These are phyloP conservation scores for Lophius piscatorius DNA, from an alignment of 2,113 vertebrate genomes.

Conservation along the genomic window DNA sequence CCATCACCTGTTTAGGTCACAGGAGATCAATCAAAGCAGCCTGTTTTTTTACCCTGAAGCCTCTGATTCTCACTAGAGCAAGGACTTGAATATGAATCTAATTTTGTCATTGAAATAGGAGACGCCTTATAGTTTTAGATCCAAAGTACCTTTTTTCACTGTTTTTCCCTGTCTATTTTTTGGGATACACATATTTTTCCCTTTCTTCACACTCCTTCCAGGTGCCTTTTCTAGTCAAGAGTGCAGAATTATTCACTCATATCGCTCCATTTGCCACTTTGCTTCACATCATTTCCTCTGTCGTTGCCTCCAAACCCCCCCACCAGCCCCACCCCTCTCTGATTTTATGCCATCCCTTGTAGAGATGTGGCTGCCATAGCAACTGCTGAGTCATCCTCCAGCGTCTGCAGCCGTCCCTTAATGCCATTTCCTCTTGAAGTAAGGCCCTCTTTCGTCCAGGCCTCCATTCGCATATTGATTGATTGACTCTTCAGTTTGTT, in stretches of 20 bases:
- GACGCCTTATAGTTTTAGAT: conserved; percentile 6
- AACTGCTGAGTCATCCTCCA: conserved; percentile 78
- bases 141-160: background rate
- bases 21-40: conserved; percentile 76
- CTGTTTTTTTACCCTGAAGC: conserved; percentile 54
- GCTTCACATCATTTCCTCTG: conserved; percentile 33
- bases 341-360: conserved; percentile 34
- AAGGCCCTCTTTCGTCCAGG: conserved; percentile 18
- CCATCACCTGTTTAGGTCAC: conserved; percentile 69
- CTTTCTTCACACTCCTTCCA: conserved; percentile 16
- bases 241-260: conserved; percentile 1
- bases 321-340: conserved; percentile 7
- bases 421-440: conserved; percentile 39
- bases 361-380: conserved; percentile 76
- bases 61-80: conserved; percentile 45
- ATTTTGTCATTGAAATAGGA: conserved; percentile 27
- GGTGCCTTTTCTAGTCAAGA: background rate
- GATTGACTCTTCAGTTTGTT: conserved; percentile 14
- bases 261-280: conserved; percentile 25
- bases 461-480: conserved; percentile 35
- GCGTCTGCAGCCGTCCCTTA: conserved; percentile 28
- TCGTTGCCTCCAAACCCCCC: background rate
- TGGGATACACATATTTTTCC: background rate
- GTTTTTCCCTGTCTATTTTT: background rate
- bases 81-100: conserved; percentile 45